These are phyloP conservation scores for Bathynomus jamesi DNA, from an alignment of 1,140 invertebrate genomes.

Conservation along the genomic window DNA sequence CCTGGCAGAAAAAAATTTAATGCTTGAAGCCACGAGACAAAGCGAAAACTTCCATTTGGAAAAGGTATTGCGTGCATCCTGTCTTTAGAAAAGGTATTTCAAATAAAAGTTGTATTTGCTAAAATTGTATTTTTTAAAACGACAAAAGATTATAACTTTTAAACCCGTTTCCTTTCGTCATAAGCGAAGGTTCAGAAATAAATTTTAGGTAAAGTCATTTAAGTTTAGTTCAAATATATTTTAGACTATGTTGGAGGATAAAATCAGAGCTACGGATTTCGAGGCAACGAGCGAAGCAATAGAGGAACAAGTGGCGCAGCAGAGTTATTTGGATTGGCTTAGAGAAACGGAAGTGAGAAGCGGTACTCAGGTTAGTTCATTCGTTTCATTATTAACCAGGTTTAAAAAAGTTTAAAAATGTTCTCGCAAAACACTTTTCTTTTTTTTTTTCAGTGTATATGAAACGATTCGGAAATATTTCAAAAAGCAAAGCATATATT, in stretches of 20 bases:
- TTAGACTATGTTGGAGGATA: slow-evolving; percentile 86
- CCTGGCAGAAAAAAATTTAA: slow-evolving; percentile 62
- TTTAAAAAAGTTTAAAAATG: background rate
- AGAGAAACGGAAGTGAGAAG: slow-evolving; percentile 59
- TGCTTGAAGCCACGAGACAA: slow-evolving; percentile 67
- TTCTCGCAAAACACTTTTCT: background rate
- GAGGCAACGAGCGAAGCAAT: slow-evolving; percentile 88
- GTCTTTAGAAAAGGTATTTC: no score
- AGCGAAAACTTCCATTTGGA: slow-evolving; percentile 82
- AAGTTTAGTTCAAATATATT: no score
- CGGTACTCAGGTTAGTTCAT: slow-evolving; percentile 39
- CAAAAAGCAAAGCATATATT: no score
- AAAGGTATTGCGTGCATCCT: slow-evolving; percentile 48
- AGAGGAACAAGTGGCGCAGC: slow-evolving; percentile 78
- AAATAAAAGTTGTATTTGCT: no score
- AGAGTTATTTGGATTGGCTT: slow-evolving; percentile 83
- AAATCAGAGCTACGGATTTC: slow-evolving; percentile 84
- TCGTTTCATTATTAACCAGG: background rate
- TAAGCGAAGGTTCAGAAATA: no score
- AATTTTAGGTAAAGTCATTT: no score
- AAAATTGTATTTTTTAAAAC: no score
- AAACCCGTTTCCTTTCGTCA: no score
- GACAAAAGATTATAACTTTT: no score
- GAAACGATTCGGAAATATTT: no score
- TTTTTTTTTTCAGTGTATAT: no score